Evolutionary conservation across 2,113 vertebrate genomes (phyloP), one percentile per base, ranked within the genome.

Genomic region (Erinaceus europaeus): DNA sequence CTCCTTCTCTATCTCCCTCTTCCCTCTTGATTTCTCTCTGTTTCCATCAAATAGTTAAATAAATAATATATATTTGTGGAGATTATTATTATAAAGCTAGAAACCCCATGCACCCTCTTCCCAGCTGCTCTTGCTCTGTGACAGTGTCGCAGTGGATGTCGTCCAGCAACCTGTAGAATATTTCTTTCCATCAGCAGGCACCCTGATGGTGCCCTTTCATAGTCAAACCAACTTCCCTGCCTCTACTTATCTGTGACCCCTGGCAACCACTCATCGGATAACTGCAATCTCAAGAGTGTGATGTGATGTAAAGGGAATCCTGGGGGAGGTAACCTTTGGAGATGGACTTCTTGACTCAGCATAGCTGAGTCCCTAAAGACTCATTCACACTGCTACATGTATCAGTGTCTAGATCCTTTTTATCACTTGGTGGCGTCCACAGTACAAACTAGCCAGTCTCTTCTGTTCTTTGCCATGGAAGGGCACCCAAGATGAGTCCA

Each of bases 221-320:
- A 53, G 67, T 74, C 69, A 44, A 68, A 55, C 20, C 72, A 27
- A 32, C 23, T 48, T 74, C 65, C 79, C 36, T 18, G 42, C 65
- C 50, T 53, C 23, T 21, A 23, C 65, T 68, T 50, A 42, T 50
- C 85, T 69, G 52, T 17, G 32, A 79, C 62, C 40, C 42, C 4
- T 10, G 21, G 62, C 79, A 75, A 36, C 71, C 83, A 17, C 86
- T n/a, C 27, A 55, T 69, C 57, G 59, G 27, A 20, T 75, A 75
- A 78, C 46, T 87, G 53, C 68, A 64, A 52, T 84, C 73, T 79
- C 36, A 11, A 76, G 83, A 79, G n/a, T n/a, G n/a, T n/a, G n/a
- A 83, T 17, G 57, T 44, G 67, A 53, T 14, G 8, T 29, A 81
- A 81, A 65, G 42, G 52, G 64, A 67, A 80, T 61, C 25, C 10